Evolutionary conservation across 2,113 vertebrate genomes (phyloP).

Genomic region (Pagrus major): DNA sequence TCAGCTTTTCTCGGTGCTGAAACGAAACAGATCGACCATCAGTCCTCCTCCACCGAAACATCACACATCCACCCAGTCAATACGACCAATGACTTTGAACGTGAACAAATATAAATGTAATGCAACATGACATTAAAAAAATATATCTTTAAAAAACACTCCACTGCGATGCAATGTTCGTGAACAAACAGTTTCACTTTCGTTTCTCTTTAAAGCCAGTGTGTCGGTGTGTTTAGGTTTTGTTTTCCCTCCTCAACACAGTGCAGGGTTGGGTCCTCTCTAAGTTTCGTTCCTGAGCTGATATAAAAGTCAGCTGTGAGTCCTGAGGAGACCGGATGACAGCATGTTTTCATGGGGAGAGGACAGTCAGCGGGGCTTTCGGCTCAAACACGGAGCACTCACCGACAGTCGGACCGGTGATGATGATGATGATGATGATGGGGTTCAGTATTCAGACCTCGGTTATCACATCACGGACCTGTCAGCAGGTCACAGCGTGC

Average conservation of each 20-base stretch:
- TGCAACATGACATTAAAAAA: too few species aligned
- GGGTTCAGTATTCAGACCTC: not conserved
- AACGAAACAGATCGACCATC: too few species aligned
- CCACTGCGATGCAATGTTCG: too few species aligned
- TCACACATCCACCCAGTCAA: too few species aligned
- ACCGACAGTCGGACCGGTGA: rapidly evolving
- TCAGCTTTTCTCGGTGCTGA: too few species aligned
- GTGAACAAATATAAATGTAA: too few species aligned
- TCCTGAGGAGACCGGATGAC: not conserved
- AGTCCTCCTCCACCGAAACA: too few species aligned
- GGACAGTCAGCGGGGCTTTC: conserved; percentile 48
- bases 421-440: too few species aligned
- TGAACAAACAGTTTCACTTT: not conserved
- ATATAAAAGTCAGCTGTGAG: not conserved
- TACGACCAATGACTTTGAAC: too few species aligned
- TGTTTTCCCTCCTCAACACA: conserved; percentile 31
- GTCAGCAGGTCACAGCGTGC: conserved; percentile 16
- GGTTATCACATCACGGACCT: conserved; percentile 14
- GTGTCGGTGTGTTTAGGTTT: conserved; percentile 9
- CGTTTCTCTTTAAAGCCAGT: not conserved
- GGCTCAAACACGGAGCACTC: not conserved
- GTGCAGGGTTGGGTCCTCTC: too few species aligned
- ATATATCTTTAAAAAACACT: too few species aligned
- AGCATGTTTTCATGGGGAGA: conserved; percentile 68
- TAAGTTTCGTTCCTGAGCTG: conserved; percentile 49